Base-by-base conservation (phyloP, 2,113 vertebrate genomes). In the Gambusia holbrooki region DNA sequence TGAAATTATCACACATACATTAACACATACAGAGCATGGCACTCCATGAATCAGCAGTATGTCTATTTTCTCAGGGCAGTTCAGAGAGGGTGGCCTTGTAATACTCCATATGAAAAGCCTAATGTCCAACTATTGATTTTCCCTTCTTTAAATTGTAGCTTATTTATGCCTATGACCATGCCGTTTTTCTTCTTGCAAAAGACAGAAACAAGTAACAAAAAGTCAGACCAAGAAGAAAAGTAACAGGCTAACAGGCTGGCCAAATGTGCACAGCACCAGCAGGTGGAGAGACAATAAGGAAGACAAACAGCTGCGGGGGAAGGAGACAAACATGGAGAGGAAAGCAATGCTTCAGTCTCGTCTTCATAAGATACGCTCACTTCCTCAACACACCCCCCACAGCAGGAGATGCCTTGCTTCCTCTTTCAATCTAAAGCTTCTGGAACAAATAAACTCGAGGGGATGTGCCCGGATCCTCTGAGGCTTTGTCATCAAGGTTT, bases 111-210 rank as follows among this genome's bases (percentile, higher is more conserved):
- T 92, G 81, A 91, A 91, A 92, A 84, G 77, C 84, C 87, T 93
- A 93, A 94, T 94, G 90, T 87, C 85, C 32, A 7, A 2, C 54
- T 82, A 94, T 94, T 81, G 90, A 94, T 94, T 93, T 93, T 76
- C 81, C 73, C 75, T 91, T 73, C 88, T 86, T 92, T 90, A 91
- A 92, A 92, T 91, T 93, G 88, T 84, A 85, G 84, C 86, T 92
- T 92, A 93, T 93, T 92, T 93, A 94, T 94, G 74, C 85, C 84
- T 63, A 60, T 74, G 74, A 82, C 79, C 76, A n/a, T 17, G 66
- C 74, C n/a, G 3, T 64, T 70, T 66, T 42, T 70, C 65, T 73
- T 62, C 73, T 14, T 11, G 6, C 75, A 62, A 73, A 7, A 68
- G 62, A 45, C 66, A 82, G 70, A 69, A 68, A 71, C 42, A 69